Evolutionary conservation across 2,888 invertebrate species (phyloP), one percentile per base, ranked within the genome.

Genomic region (Homarus gammarus): DNA sequence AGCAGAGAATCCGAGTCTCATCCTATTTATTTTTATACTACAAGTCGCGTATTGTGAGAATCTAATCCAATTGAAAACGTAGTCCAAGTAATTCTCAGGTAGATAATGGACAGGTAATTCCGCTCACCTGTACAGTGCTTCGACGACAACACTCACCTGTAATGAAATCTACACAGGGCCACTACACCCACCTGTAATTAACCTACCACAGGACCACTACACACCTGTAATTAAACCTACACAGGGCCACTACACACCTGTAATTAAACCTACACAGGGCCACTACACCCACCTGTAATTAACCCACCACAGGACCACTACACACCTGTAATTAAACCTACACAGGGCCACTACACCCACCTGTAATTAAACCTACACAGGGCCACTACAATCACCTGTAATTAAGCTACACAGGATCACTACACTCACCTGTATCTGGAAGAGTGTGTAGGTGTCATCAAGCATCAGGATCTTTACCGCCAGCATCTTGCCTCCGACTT

Each of bases 391-490:
- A 95, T 94, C 93, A 97, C 44, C 44, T 44, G 44, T 44, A 44
- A 44, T 10, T 44, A 10, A 44, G 6, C 44, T 10, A 44, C 44
- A 44, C 44, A 44, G 10, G 44, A 44, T 10, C 6, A 18, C 61
- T 8, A 27, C 5, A 33, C 95, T 94, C 93, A 97, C 97, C 97
- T 98, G 97, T 92, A 98, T 96, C 96, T 98, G 97, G 94, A 98
- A 98, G 95, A 97, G 96, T 93, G 97, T 97, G 93, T 97, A 95
- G 84, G 96, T 96, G 94, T 98, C 98, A 94, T 98, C 97, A 92
- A 98, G 95, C 97, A 97, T 97, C 94, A 97, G 97, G 87, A 98
- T 96, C 93, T 97, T 95, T 92, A 97, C 96, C 85, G 97, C 97
- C 92, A 98, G 95, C 96, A 98, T 97, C 94, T 98, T 98, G 93